phyloP scores from a whole-genome alignment of 2,113 vertebrate genomes.

The Jaculus jaculus region DNA sequence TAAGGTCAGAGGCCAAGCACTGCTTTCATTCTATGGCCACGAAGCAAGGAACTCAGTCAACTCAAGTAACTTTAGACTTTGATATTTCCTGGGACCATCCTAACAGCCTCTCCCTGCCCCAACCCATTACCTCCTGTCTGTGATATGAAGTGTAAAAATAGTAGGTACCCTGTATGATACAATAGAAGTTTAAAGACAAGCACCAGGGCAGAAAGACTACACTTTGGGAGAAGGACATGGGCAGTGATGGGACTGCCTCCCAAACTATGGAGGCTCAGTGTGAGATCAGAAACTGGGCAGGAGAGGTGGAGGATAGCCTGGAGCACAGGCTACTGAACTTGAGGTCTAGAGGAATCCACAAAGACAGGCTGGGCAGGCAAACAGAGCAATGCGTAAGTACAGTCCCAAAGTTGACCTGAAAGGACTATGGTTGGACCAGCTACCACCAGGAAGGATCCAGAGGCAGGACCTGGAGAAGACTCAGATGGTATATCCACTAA shows the following conservation, averaged over 20 bases:
- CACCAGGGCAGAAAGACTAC: rapidly evolving
- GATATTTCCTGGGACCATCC: background rate
- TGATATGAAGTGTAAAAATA: background rate
- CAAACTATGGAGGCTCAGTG: background rate
- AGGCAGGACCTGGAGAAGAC: no score
- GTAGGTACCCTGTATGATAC: no score
- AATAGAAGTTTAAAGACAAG: background rate
- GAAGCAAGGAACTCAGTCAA: no score
- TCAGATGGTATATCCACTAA: background rate
- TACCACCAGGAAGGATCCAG: background rate
- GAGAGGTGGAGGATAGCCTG: rapidly evolving
- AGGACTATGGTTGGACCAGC: background rate
- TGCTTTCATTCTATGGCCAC: background rate
- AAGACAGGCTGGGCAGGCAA: background rate
- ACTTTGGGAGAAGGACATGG: background rate
- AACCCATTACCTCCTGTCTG: rapidly evolving
- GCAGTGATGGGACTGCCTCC: rapidly evolving
- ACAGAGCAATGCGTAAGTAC: background rate
- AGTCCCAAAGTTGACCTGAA: rapidly evolving
- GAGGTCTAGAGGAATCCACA: background rate
- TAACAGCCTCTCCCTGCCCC: no score
- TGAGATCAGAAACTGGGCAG: rapidly evolving
- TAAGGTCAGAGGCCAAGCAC: background rate
- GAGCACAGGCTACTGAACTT: no score
- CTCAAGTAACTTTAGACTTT: background rate